These are phyloP conservation scores for Microtus oregoni DNA, from an alignment of 2,113 vertebrate species.

Conservation along the genomic window DNA sequence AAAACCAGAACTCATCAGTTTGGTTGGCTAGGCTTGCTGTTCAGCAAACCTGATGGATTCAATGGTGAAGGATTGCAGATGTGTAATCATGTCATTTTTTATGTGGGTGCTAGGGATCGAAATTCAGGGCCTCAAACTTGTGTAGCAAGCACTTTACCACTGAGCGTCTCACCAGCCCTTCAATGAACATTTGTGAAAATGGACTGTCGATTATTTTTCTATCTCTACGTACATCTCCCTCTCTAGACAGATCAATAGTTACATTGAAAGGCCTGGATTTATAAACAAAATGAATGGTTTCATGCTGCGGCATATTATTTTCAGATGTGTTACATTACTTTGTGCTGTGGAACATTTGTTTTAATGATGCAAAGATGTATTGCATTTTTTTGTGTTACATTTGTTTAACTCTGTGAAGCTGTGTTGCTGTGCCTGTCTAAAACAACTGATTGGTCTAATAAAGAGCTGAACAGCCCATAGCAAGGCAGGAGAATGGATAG, in stretches of 20 bases:
- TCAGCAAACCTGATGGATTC: not conserved
- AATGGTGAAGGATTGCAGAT: not conserved
- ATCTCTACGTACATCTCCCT: not conserved
- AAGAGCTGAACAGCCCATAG: too few relatives aligned
- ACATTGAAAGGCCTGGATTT: not conserved
- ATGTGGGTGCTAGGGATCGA: not conserved
- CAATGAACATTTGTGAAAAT: not conserved
- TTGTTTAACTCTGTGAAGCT: too few relatives aligned
- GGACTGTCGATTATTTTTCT: not conserved
- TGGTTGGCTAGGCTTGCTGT: not conserved
- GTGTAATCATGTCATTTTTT: too few relatives aligned
- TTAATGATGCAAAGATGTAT: too few relatives aligned
- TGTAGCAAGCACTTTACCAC: not conserved
- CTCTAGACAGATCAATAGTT: not conserved
- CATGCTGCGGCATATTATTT: too few relatives aligned
- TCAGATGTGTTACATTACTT: too few relatives aligned
- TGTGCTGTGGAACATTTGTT: too few relatives aligned
- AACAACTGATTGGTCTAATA: too few relatives aligned
- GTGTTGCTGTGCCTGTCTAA: too few relatives aligned
- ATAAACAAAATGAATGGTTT: not conserved
- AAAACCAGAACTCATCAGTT: not conserved
- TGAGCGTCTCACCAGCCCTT: not conserved
- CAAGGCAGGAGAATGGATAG: too few relatives aligned
- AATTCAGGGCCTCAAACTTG: not conserved
- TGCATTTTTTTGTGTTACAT: too few relatives aligned